These are phyloP conservation scores for Iguana delicatissima DNA, from an alignment of 2,797 vertebrate species.

Conservation along the genomic window DNA sequence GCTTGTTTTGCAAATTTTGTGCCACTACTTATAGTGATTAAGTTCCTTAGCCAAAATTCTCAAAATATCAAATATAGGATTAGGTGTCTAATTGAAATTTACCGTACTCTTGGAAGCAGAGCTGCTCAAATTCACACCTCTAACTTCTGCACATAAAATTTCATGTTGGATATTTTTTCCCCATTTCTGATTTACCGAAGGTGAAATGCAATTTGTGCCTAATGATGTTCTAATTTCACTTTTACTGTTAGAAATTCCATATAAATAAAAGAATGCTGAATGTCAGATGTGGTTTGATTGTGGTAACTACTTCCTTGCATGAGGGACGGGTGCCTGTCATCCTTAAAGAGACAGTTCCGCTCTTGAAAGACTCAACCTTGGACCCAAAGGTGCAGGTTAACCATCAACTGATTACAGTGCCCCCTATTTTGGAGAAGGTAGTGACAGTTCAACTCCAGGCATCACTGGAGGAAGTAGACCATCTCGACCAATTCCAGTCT, in stretches of 20 bases:
- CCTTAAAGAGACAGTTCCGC: neutral
- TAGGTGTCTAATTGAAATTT: conserved; percentile 19
- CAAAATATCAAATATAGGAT: conserved; percentile 7
- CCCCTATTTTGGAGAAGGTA: no score
- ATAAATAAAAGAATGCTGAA: no score
- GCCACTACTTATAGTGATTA: neutral
- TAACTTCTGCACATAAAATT: neutral
- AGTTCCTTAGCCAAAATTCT: conserved; percentile 4
- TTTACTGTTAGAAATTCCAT: neutral
- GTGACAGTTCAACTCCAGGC: neutral
- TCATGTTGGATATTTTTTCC: neutral
- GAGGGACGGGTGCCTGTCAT: no score
- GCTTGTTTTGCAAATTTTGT: neutral
- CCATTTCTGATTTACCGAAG: neutral
- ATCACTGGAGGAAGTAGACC: neutral
- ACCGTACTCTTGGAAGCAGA: neutral
- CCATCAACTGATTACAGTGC: no score
- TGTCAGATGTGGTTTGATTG: no score
- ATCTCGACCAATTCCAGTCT: neutral
- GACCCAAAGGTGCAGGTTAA: no score
- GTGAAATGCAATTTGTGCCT: neutral
- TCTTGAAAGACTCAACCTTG: neutral
- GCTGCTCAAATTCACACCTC: neutral
- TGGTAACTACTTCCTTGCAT: neutral
- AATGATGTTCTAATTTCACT: neutral